Percentiles rank a stretch among this genome's conserved stretches.
Conservation (phyloP, 2,797 vertebrate species). For the Buceros bicornis region DNA sequence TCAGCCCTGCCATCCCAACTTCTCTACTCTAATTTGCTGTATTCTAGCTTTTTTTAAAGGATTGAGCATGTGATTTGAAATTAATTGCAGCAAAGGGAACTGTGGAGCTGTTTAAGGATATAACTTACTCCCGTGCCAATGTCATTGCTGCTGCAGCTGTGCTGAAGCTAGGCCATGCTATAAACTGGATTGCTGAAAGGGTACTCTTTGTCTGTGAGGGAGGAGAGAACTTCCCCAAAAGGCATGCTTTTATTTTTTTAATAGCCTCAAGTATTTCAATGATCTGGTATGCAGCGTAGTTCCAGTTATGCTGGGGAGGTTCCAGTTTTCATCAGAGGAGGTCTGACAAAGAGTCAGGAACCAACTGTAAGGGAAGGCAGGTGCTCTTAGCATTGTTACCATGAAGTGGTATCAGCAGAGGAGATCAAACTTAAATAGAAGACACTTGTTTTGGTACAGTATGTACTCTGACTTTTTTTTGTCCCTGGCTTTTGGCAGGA, state of each 20-base stretch:
- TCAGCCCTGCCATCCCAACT: rapidly evolving
- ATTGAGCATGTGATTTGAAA: background rate
- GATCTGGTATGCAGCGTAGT: background rate
- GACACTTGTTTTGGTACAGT: background rate
- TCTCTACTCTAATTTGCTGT: background rate
- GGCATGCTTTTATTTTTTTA: background rate
- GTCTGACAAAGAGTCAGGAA: background rate
- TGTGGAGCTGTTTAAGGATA: background rate
- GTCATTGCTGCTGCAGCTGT: background rate
- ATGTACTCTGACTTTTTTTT: background rate
- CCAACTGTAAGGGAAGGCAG: background rate
- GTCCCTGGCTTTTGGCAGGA: background rate
- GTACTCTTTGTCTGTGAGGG: background rate
- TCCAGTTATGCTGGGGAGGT: background rate
- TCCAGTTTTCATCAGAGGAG: background rate
- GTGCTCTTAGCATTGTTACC: background rate
- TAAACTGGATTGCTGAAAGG: background rate
- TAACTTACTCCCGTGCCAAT: background rate
- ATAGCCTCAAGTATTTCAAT: background rate
- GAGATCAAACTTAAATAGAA: background rate
- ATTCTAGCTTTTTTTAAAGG: background rate
- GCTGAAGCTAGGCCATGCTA: background rate
- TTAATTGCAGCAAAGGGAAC: background rate
- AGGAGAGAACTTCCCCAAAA: background rate
- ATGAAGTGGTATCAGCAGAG: background rate